Evolutionary conservation across 1,140 invertebrate genomes (phyloP), one percentile per base, ranked within the genome.

Genomic region (Dreissena polymorpha): DNA sequence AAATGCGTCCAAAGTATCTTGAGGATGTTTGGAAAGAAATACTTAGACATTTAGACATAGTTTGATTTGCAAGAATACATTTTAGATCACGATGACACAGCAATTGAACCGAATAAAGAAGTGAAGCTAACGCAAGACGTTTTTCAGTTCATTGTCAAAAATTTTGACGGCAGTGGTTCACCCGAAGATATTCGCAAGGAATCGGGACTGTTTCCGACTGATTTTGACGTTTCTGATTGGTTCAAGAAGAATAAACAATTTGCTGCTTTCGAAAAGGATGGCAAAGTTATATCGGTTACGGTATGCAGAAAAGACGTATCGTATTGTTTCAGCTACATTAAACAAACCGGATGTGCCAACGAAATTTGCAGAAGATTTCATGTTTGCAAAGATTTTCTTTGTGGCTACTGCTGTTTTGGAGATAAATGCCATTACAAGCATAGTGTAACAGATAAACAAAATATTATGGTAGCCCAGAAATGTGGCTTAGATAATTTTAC

Each of bases 191-290:
- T 60, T 60, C 57, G 21, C 16, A 60, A 10, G 10, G 57, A 60
- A 60, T 60, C 16, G 16, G 57, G 57, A 60, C 21, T 60, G 57
- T 60, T 60, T 60, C 12, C 57, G 12, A 23, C 21, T n/a, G 57
- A 60, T 60, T n/a, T 60, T 60, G 57, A 60, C 57, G 57, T 60
- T n/a, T 18, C 16, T n/a, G 57, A 60, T n/a, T 60, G 57, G 57
- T 60, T 60, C 21, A 60, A 60, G 21, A n/a, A 6, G 16, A 60
- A 60, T 5, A 18, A 18, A 23, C 57, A 60, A 60, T 60, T 60
- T 60, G 57, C 21, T 60, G 16, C 16, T 60, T 60, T 60, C 21
- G 57, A 60, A 60, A 18, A 23, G 6, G 57, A 60, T n/a, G 57
- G 57, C 16, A 60, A 60, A 23, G 57, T 60, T n/a, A 60, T 60